Conservation (phyloP, 2,888 invertebrate species). For the Trichopoda pennipes region DNA sequence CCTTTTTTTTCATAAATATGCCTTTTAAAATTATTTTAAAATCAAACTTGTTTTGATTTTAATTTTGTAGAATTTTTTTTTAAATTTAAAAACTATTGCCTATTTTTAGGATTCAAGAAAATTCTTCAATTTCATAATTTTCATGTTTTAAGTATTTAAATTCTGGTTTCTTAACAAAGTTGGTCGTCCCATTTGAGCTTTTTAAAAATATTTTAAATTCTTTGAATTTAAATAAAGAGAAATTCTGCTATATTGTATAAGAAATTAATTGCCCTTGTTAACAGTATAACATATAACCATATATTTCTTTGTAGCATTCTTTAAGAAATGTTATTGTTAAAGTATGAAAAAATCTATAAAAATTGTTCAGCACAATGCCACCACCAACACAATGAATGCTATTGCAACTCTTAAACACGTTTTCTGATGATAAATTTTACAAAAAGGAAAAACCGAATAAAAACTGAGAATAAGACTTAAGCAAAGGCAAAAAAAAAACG, state of each 20-base stretch:
- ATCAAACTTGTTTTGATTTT: not conserved
- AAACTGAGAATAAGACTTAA: too few species aligned
- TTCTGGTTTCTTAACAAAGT: not conserved
- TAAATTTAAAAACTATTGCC: not conserved
- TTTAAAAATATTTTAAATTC: not conserved
- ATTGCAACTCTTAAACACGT: conserved; percentile 43
- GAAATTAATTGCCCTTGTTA: conserved; percentile 15
- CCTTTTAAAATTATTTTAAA: not conserved
- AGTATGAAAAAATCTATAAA: not conserved
- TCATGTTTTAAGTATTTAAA: too few species aligned
- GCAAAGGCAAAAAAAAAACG: conserved; percentile 1
- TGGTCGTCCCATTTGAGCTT: too few species aligned
- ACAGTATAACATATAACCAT: not conserved
- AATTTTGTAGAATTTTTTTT: not conserved
- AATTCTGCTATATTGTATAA: not conserved
- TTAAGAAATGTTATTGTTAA: too few species aligned
- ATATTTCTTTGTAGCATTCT: too few species aligned
- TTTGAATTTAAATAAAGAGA: not conserved
- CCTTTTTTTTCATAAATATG: not conserved
- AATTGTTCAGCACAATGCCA: not conserved
- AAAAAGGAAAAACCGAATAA: not conserved
- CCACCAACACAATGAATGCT: not conserved
- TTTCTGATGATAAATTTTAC: conserved; percentile 3
- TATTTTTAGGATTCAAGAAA: not conserved
- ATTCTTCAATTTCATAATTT: not conserved